Base-by-base conservation (phyloP, 2,797 vertebrate species). In the Myotis planiceps region DNA sequence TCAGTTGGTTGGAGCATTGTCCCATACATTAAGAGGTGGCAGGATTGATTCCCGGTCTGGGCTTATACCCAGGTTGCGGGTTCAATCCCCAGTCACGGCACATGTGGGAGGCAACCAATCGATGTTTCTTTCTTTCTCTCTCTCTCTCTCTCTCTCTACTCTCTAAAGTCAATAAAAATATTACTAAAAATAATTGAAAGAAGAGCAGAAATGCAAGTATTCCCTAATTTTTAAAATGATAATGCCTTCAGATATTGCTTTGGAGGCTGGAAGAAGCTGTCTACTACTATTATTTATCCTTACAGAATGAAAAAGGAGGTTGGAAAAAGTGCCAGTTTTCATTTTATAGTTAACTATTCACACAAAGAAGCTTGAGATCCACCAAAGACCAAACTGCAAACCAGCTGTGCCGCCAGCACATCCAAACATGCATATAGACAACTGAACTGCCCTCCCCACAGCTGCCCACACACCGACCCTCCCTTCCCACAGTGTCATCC, bases 161-260 rank as follows among this genome's bases (percentile, higher is more conserved):
- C 55, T 58, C 25, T 29, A 58, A 58, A 58, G 55, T 58, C 55
- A 58, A 27, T 27, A 29, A 58, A 55, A 58, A 58, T 58, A 58
- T 27, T 58, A 58, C 27, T 58, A 90, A 85, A 37, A 39, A 66
- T 45, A 80, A 63, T 2, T 84, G 39, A 80, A 90, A 8, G 12
- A 93, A 66, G 29, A 75, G 12, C 9, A 95, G n/a, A 95, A 88
- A 83, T 72, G 60, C 25, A 81, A 84, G 19, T 58, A 66, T 39
- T 45, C 4, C 15, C 47, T 88, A 42, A 86, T 81, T 87, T 94
- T 34, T 10, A 63, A 81, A 81, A 72, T 23, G 7, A 80, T 19
- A 60, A 90, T 66, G 5, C 9, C 7, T 81, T 89, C 69, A 71
- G 69, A 58, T 29, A 90, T 2, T 51, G 34, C 9, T 75, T 89